Conservation (phyloP, 2,113 vertebrate genomes). For the Pholis gunnellus region DNA sequence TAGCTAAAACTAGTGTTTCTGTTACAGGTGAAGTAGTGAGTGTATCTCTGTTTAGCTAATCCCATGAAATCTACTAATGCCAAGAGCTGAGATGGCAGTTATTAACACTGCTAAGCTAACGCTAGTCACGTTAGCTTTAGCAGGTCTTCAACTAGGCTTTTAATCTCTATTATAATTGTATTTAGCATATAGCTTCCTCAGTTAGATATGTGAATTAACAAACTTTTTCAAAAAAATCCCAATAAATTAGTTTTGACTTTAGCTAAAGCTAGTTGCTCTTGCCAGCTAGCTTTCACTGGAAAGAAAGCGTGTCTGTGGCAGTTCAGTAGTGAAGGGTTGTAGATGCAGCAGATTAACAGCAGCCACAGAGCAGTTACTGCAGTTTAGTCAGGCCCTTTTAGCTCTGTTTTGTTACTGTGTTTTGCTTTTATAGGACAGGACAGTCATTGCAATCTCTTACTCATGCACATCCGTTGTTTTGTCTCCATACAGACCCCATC, state of each 20-base stretch:
- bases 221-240: not conserved
- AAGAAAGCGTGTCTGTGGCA: not conserved
- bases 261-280: not conserved
- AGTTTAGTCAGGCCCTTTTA: not conserved
- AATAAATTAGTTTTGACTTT: not conserved
- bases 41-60: not conserved
- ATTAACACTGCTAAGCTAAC: not conserved
- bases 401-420: not conserved
- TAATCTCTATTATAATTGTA: too few relatives aligned
- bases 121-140: too few relatives aligned
- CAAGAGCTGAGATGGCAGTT: not conserved
- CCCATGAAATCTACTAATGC: not conserved
- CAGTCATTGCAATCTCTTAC: not conserved
- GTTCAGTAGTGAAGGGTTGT: not conserved
- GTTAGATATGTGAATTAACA: not conserved
- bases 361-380: too few relatives aligned
- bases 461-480: constrained; percentile 7
- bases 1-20: not conserved
- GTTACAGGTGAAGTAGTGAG: too few relatives aligned
- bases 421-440: not conserved
- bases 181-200: not conserved
- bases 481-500: constrained; percentile 39
- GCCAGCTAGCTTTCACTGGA: not conserved
- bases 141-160: too few relatives aligned
- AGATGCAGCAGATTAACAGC: not conserved